Base-by-base conservation (phyloP, 1,140 invertebrate species). In the Panagrolaimus sp. region DNA sequence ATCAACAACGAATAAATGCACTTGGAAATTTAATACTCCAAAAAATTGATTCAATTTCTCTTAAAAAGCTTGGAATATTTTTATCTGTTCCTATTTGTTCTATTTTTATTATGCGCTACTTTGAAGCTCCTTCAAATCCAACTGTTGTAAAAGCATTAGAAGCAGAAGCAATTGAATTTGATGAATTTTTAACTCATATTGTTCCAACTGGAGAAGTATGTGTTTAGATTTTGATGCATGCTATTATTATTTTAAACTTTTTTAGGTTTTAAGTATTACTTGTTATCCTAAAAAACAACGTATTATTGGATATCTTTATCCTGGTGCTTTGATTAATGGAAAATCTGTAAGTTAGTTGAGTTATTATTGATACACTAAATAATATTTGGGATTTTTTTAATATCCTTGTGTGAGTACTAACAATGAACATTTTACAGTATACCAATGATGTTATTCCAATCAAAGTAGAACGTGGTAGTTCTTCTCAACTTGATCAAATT, bases 401-500 rank as follows among this genome's bases (percentile, higher is more conserved):
- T 38, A 38, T 38, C 31, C 7, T 38, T 38, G 7, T 4, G 31
- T 7, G 7, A 38, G 7, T 38, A 7, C 31, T 38, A 38, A 38
- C 7, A 38, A 2, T 7, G 7, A 38, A 38, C 7, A 20, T 1
- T 0, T 57, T 57, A 2, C n/a, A 57, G 51, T 57, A n/a, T 57
- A 14, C 51, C 4, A 20, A 16, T 25, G 51, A 20, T 11, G 20
- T 27, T 11, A 27, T 57, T 8, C 27, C 51, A 20, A 57, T 57
- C 51, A 57, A 57, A 16, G 11, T n/a, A 5, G n/a, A 57, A 20
- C 51, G 51, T 11, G 11, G 11, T 13, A 27, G 1, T 5, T 4
- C 20, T 11, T 11, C 51, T 20, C 51, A 57, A 57, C 51, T 9
- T 16, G 48, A 57, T 31, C 66, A 67, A 44, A 23, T 67, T 31